A percentile compares a stretch with the other conserved stretches of the same genome.
phyloP scores from a whole-genome alignment of 2,888 invertebrate genomes.

The Timandra comae region DNA sequence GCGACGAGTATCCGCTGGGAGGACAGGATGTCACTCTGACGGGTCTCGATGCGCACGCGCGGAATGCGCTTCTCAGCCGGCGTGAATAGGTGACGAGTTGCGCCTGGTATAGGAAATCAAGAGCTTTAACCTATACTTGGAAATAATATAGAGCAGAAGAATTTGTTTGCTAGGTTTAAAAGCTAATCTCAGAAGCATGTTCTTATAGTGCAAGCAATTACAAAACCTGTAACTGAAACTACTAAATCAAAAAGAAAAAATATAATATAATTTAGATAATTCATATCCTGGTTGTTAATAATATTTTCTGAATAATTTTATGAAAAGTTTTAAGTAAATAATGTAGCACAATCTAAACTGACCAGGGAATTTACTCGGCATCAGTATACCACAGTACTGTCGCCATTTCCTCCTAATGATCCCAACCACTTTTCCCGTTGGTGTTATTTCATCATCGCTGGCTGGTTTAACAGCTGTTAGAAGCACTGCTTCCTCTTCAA shows the following conservation, averaged over 20 bases:
- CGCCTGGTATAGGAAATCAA: constrained; percentile 42
- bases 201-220: too few relatives aligned
- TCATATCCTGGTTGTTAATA: too few relatives aligned
- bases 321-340: too few relatives aligned
- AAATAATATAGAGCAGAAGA: too few relatives aligned
- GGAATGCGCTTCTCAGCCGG: constrained; percentile 97
- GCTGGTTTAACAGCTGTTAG: constrained; percentile 39
- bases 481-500: constrained; percentile 78
- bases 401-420: constrained; percentile 97
- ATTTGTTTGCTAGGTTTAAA: too few relatives aligned
- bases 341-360: too few relatives aligned
- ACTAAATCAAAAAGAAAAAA: too few relatives aligned
- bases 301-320: too few relatives aligned
- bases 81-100: constrained; percentile 89
- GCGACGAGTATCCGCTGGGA: constrained; percentile 95
- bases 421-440: constrained; percentile 83
- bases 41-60: constrained; percentile 95
- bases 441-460: constrained; percentile 58
- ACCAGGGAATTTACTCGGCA: constrained; percentile 84
- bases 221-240: too few relatives aligned
- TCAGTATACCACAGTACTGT: constrained; percentile 97
- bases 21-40: constrained; percentile 88
- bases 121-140: too few relatives aligned
- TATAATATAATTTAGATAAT: too few relatives aligned
- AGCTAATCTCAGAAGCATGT: too few relatives aligned